These are phyloP conservation scores for Hesperophylax magnus DNA, from an alignment of 1,140 invertebrate species.

Conservation along the genomic window DNA sequence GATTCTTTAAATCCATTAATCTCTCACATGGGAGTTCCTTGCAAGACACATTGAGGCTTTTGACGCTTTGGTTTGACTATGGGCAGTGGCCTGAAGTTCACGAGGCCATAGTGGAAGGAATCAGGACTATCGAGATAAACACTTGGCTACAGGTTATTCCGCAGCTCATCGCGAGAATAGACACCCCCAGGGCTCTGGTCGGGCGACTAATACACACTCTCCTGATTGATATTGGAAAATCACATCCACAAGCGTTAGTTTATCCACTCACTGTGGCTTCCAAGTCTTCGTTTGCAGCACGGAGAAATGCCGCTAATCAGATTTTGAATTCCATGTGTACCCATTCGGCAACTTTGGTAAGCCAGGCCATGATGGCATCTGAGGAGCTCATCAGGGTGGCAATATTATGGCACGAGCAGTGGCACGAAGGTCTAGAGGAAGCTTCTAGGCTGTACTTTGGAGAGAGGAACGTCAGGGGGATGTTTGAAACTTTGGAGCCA, in stretches of 20 bases:
- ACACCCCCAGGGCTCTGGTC: conserved; percentile 90
- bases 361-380: conserved; percentile 94
- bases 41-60: conserved; percentile 95
- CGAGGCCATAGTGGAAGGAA: conserved; percentile 92
- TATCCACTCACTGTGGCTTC: conserved; percentile 98
- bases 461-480: conserved; percentile 93
- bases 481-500: conserved; percentile 96
- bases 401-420: conserved; percentile 99
- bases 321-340: conserved; percentile 97
- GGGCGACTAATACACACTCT: conserved; percentile 93
- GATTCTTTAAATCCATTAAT: conserved; percentile 96
- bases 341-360: conserved; percentile 91
- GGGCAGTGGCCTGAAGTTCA: conserved; percentile 95
- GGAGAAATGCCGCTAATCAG: conserved; percentile 93
- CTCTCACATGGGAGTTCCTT: conserved; percentile 93
- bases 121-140: conserved; percentile 95
- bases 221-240: conserved; percentile 94
- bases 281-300: conserved; percentile 90
- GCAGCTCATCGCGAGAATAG: conserved; percentile 97
- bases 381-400: conserved; percentile 98
- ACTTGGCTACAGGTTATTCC: conserved; percentile 99
- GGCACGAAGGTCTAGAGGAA: conserved; percentile 99
- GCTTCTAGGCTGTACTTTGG: conserved; percentile 97
- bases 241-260: conserved; percentile 92
- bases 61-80: conserved; percentile 97